Percentiles rank a stretch among this genome's conserved stretches.
Conservation (phyloP, 2,888 invertebrate genomes). For the Arrhopalites spinosus region DNA sequence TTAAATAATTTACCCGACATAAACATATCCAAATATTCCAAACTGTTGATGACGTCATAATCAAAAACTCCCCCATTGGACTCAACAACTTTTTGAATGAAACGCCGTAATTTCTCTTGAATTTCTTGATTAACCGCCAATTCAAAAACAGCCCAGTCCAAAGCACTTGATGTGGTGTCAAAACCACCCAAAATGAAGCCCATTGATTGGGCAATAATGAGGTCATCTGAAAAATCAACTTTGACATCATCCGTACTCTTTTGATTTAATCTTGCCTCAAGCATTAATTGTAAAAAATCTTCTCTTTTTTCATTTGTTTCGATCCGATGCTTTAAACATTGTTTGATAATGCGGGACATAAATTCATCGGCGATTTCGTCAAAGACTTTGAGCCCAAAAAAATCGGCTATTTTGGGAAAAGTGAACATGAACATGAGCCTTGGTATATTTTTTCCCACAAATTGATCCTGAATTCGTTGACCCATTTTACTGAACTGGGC, state of each 20-base stretch:
- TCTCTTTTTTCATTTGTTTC: constrained; percentile 24
- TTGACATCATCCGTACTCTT: not conserved
- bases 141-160: constrained; percentile 15
- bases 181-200: constrained; percentile 20
- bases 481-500: not conserved
- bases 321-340: not conserved
- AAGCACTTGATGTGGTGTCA: too few species aligned
- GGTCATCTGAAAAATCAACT: too few species aligned
- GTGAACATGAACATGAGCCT: not conserved
- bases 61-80: constrained; percentile 8
- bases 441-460: not conserved
- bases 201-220: constrained; percentile 15
- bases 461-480: not conserved
- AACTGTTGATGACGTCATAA: constrained; percentile 9
- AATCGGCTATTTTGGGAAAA: not conserved
- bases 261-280: constrained; percentile 6
- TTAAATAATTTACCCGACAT: not conserved
- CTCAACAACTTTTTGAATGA: constrained; percentile 6
- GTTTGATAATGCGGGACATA: not conserved
- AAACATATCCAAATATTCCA: constrained; percentile 27
- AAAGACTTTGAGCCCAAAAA: not conserved
- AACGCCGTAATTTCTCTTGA: constrained; percentile 16
- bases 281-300: constrained; percentile 24
- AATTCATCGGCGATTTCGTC: constrained; percentile 11
- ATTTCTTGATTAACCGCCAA: constrained; percentile 26